Base-by-base conservation (phyloP, 2,797 vertebrate genomes). In the Arrhamphus sclerolepis region DNA sequence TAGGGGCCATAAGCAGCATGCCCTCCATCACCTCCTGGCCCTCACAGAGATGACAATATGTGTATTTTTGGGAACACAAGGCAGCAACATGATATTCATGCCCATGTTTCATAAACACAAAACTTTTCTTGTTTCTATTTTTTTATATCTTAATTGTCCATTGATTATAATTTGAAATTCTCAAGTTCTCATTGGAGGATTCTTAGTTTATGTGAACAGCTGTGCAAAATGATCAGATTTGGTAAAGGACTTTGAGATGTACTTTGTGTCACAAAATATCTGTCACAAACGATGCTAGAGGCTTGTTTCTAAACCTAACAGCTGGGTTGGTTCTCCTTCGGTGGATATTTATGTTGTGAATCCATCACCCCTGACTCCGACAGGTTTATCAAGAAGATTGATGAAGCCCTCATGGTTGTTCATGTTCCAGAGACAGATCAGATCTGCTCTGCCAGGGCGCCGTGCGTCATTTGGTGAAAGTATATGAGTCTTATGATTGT, bases 21-120 rank as follows among this genome's bases (percentile, higher is more conserved):
- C 34, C 63, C 72, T 46, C 52, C n/a, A 11, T 52, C 73, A 60
- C 70, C 82, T 65, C 31, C 26, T 31, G 17, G 34, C 70, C 62
- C 60, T 61, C 28, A 47, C n/a, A 26, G 47, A 44, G 51, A 81
- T 83, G 77, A 85, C 62, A 66, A 62, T 77, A 66, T 20, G 68
- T 74, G 50, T 87, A 87, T 86, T 82, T 72, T 21, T 71, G 60
- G 75, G 2, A 74, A 54, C 85, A 75, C 31, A 41, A 52, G 41
- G 28, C 61, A 69, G 47, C 62, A 68, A 65, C 60, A 31, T 11
- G 1, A 57, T 11, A 62, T 11, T 10, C 7, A 9, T 2, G 6
- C 26, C 49, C 42, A 29, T 11, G 8, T 1, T 64, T 18, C n/a
- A 49, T 40, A 29, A 9, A 21, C 31, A 51, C 43, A 49, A n/a